Conservation (phyloP, 2,888 invertebrate genomes). For the Heliothis peltigera region DNA sequence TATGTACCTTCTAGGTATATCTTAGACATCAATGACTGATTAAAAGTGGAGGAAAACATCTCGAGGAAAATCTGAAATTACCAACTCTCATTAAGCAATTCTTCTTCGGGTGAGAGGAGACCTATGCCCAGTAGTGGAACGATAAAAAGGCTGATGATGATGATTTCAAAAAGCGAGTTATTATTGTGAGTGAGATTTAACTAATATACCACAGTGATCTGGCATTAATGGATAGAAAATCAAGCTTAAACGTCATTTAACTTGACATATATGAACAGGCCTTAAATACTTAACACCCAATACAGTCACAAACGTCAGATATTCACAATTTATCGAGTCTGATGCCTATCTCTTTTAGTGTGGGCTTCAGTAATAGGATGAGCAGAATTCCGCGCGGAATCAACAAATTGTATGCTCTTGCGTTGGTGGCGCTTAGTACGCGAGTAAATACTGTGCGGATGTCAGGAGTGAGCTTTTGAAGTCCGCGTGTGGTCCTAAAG, state of each 20-base stretch:
- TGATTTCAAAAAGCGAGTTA: too few species aligned
- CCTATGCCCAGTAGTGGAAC: too few species aligned
- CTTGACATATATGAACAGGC: neutral
- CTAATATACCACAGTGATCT: neutral
- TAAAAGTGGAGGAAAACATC: too few species aligned
- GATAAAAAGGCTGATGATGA: too few species aligned
- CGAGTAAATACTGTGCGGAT: constrained; percentile 12
- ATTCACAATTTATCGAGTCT: constrained; percentile 26
- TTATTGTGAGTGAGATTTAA: too few species aligned
- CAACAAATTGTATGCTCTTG: constrained; percentile 25
- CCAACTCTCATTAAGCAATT: too few species aligned
- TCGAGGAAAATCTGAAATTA: too few species aligned
- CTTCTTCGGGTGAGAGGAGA: too few species aligned
- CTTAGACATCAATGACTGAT: too few species aligned
- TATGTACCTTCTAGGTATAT: too few species aligned
- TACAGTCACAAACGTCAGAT: constrained; percentile 24
- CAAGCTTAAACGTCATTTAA: neutral
- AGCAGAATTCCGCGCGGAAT: constrained; percentile 44
- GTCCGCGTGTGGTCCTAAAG: constrained; percentile 24
- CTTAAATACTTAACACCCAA: neutral
- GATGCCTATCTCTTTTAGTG: constrained; percentile 39
- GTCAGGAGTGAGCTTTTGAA: constrained; percentile 6
- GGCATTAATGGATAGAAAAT: neutral
- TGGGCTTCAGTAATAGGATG: constrained; percentile 42
- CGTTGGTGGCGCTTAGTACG: constrained; percentile 44